Evolutionary conservation across 1,140 invertebrate species (phyloP).

Genomic region (Arion vulgaris): DNA sequence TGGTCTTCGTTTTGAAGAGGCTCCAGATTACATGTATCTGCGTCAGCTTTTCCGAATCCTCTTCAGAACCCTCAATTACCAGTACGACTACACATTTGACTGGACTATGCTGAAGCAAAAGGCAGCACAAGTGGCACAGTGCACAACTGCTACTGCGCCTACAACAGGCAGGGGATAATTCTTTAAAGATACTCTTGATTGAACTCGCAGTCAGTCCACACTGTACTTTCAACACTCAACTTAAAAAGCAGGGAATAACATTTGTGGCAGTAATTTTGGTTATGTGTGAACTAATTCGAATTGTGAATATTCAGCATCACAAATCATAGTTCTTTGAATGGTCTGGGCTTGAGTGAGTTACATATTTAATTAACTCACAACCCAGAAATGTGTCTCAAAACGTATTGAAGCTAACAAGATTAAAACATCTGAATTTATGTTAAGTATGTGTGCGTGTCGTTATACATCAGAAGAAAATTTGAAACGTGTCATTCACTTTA

Average conservation of each 20-base stretch:
- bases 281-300: background rate
- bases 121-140: slow-evolving; percentile 67
- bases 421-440: background rate
- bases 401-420: background rate
- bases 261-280: background rate
- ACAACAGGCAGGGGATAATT: slow-evolving; percentile 51
- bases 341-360: background rate
- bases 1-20: slow-evolving; percentile 94
- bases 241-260: slow-evolving; percentile 7
- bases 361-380: background rate
- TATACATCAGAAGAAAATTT: too few relatives aligned
- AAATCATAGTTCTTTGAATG: background rate
- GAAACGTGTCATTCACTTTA: too few relatives aligned
- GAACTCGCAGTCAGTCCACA: background rate
- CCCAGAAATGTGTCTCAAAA: background rate
- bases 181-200: background rate
- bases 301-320: slow-evolving; percentile 1
- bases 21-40: slow-evolving; percentile 98
- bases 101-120: slow-evolving; percentile 99
- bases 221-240: background rate
- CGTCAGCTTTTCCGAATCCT: slow-evolving; percentile 97
- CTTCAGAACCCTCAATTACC: slow-evolving; percentile 98
- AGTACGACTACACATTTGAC: slow-evolving; percentile 99
- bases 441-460: background rate
- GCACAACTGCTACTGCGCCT: slow-evolving; percentile 52